These are phyloP conservation scores for Catharus fuscescens DNA, from an alignment of 2,113 vertebrate genomes.

Conservation along the genomic window DNA sequence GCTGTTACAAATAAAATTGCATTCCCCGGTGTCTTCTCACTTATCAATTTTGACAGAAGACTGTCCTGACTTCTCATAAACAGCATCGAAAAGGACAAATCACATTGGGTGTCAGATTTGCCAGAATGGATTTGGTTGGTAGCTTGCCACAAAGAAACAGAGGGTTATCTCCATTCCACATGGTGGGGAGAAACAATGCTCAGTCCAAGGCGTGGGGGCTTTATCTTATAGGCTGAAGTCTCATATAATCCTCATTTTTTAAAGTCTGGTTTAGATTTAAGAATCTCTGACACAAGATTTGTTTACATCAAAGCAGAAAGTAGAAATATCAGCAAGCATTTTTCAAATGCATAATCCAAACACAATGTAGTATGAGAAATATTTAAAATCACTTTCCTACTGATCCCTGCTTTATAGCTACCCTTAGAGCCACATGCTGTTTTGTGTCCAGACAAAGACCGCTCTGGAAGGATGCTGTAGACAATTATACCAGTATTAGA, in stretches of 20 bases:
- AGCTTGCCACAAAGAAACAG: conserved; percentile 51
- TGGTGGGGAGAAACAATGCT: conserved; percentile 37
- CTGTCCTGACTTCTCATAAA: conserved; percentile 63
- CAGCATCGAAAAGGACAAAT: conserved; percentile 67
- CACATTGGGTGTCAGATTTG: conserved; percentile 60
- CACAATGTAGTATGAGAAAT: background rate
- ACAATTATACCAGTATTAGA: background rate
- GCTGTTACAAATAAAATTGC: conserved; percentile 67
- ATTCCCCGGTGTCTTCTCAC: conserved; percentile 59
- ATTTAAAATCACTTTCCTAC: background rate
- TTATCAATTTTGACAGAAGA: conserved; percentile 77
- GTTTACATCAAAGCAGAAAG: conserved; percentile 45
- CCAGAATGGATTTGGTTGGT: conserved; percentile 66
- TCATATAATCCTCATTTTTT: background rate
- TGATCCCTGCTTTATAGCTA: background rate
- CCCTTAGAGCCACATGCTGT: background rate
- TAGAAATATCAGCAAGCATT: conserved; percentile 10
- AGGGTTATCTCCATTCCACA: conserved; percentile 59
- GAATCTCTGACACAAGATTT: conserved; percentile 6
- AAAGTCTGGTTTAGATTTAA: background rate
- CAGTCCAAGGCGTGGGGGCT: background rate
- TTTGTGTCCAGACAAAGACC: conserved; percentile 19
- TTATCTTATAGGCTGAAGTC: conserved; percentile 14
- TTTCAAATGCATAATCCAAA: conserved; percentile 24
- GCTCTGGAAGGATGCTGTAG: background rate